Evolutionary conservation across 1,140 invertebrate species (phyloP).

Genomic region (Cardiocondyla obscurior): DNA sequence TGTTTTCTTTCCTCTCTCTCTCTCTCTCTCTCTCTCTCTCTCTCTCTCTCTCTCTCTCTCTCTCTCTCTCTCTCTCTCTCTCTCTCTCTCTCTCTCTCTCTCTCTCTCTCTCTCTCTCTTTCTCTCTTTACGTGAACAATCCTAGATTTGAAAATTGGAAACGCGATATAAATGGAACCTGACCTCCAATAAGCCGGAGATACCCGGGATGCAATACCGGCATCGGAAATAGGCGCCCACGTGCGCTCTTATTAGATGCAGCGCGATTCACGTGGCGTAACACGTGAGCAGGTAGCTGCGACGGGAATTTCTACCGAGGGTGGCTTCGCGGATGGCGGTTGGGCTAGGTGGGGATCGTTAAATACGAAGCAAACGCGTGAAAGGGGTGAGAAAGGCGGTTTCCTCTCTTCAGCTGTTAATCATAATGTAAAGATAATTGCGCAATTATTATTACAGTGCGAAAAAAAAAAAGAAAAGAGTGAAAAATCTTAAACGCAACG

Average conservation of each 20-base stretch:
- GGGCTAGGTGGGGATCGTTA: slow-evolving; percentile 9
- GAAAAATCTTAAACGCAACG: not conserved
- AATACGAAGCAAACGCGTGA: not conserved
- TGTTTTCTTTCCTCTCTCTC: too few species aligned
- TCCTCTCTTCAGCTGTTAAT: not conserved
- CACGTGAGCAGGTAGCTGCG: slow-evolving; percentile 29
- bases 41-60: too few species aligned
- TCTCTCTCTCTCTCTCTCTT: too few species aligned
- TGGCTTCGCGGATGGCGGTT: slow-evolving; percentile 26
- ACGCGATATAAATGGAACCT: slow-evolving; percentile 36
- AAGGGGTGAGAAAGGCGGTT: not conserved
- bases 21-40: too few species aligned
- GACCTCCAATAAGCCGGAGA: slow-evolving; percentile 23
- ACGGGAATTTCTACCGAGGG: slow-evolving; percentile 16
- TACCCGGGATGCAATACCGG: not conserved
- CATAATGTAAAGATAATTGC: not conserved
- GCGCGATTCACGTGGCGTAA: slow-evolving; percentile 49
- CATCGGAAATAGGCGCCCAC: slow-evolving; percentile 30
- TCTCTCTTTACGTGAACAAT: not conserved
- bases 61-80: too few species aligned
- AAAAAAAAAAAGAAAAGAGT: not conserved
- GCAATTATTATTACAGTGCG: slow-evolving; percentile 31
- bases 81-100: too few species aligned
- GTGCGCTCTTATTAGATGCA: slow-evolving; percentile 37
- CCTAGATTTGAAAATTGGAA: not conserved